These are phyloP conservation scores for Hiodon alosoides DNA, from an alignment of 2,113 vertebrate species.

Conservation along the genomic window DNA sequence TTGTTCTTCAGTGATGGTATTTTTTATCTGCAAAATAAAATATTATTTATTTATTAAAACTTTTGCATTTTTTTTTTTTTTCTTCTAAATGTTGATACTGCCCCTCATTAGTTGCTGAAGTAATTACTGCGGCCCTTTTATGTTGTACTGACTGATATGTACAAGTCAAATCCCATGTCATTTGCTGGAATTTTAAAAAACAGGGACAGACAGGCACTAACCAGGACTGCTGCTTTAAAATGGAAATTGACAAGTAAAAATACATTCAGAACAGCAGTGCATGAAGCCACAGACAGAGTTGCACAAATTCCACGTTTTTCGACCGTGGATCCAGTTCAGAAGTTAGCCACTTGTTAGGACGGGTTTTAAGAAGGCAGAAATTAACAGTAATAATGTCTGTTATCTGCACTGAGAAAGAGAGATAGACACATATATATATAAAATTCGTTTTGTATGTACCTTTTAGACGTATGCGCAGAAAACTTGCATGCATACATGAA, in stretches of 20 bases:
- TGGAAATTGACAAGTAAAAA: conserved; percentile 44
- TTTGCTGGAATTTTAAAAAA: conserved; percentile 55
- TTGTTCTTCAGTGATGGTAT: conserved; percentile 34
- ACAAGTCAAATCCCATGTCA: conserved; percentile 66
- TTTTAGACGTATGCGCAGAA: too few species aligned
- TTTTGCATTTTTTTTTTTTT: conserved; percentile 24
- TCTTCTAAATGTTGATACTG: conserved; percentile 49
- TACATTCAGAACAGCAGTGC: conserved; percentile 27
- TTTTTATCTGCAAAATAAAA: conserved; percentile 33
- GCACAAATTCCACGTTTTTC: neutral
- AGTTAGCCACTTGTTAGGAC: too few species aligned
- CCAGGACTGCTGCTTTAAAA: conserved; percentile 60
- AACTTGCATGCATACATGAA: too few species aligned
- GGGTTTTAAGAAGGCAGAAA: too few species aligned
- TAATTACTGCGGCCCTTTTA: conserved; percentile 67
- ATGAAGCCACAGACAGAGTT: conserved; percentile 8
- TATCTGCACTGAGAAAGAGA: too few species aligned
- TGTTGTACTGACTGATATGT: conserved; percentile 60
- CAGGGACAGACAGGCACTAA: conserved; percentile 67
- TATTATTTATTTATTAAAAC: conserved; percentile 18
- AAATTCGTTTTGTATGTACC: too few species aligned
- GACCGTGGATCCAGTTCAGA: too few species aligned
- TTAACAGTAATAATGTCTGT: too few species aligned
- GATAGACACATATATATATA: too few species aligned
- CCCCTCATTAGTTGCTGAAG: conserved; percentile 60